phyloP scores from a whole-genome alignment of 2,888 invertebrate species.

The Microdon myrmicae region DNA sequence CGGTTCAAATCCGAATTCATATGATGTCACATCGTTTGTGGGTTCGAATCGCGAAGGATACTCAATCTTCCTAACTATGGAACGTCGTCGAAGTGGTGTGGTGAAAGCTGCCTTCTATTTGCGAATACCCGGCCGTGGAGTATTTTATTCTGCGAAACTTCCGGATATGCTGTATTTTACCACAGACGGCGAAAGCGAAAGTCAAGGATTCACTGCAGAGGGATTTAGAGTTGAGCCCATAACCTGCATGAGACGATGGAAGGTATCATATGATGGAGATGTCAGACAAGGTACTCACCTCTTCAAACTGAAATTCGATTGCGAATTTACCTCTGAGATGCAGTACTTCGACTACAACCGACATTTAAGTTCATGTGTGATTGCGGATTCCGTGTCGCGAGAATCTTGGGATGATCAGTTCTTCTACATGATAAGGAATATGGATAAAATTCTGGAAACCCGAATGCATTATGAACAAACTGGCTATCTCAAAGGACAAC shows the following conservation, averaged over 20 bases:
- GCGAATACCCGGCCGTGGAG: constrained; percentile 75
- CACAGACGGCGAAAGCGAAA: constrained; percentile 60
- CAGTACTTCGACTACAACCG: constrained; percentile 79
- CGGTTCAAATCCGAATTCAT: constrained; percentile 69
- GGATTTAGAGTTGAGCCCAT: constrained; percentile 76
- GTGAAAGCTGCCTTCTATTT: constrained; percentile 76
- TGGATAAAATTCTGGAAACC: constrained; percentile 65
- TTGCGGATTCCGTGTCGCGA: constrained; percentile 78
- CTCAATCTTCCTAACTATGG: constrained; percentile 75
- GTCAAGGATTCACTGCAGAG: constrained; percentile 74
- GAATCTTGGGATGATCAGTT: constrained; percentile 79
- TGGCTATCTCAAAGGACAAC: constrained; percentile 73
- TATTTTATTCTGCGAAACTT: constrained; percentile 75
- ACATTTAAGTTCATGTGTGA: constrained; percentile 73
- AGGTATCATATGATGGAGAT: constrained; percentile 74
- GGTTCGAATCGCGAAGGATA: constrained; percentile 73
- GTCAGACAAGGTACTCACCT: constrained; percentile 68
- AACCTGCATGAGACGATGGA: constrained; percentile 81
- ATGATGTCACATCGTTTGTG: constrained; percentile 84
- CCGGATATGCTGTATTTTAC: constrained; percentile 77
- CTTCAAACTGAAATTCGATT: constrained; percentile 72
- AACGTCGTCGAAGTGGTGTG: constrained; percentile 74
- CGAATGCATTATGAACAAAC: constrained; percentile 88
- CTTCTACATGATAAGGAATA: constrained; percentile 73
- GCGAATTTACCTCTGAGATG: constrained; percentile 73